Base-by-base conservation (phyloP, 1,140 invertebrate species). In the Drosophila miranda region DNA sequence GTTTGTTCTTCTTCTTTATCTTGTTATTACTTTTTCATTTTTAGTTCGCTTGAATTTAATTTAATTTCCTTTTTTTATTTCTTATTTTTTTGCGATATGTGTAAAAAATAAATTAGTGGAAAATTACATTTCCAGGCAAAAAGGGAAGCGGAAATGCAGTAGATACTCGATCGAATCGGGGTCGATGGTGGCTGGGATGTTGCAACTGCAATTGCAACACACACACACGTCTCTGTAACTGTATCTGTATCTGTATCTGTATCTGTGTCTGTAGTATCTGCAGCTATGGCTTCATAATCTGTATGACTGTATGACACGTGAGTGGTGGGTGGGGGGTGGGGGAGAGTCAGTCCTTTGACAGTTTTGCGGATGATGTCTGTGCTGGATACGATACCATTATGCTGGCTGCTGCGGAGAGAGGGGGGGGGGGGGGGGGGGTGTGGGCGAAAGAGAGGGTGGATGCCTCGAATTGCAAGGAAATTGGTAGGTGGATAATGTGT, bases 101-200 rank as follows among this genome's bases (percentile, higher is more conserved):
- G 52, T 58, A 14, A 48, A 69, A 73, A 73, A 53, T 78, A 74
- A 74, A 83, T 57, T 83, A 52, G 48, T 60, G 49, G 34, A 48
- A 60, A 66, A 50, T 61, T 49, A n/a, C 50, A 74, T 38, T 38
- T 13, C 11, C 11, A 2, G 34, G 34, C 3, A 13, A 38, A 13
- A 38, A 38, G 34, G 34, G 11, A 13, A 38, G 13, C 34, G 34
- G 34, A 38, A 38, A 38, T 38, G 34, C 34, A 38, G 3, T 38
- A 38, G 34, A 13, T 38, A 4, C 11, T 38, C 34, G 34, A 9
- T 26, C 23, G 34, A 38, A 38, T 38, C 34, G 11, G 13, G 34
- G 34, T 38, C 34, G 34, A 38, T 38, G 34, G 11, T 13, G 30
- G 8, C 7, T 28, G 28, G 28, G 19, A 28, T 34, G 34, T 13